These are phyloP conservation scores for Lycocerus yunnanus DNA, from an alignment of 2,888 invertebrate species.

Conservation along the genomic window DNA sequence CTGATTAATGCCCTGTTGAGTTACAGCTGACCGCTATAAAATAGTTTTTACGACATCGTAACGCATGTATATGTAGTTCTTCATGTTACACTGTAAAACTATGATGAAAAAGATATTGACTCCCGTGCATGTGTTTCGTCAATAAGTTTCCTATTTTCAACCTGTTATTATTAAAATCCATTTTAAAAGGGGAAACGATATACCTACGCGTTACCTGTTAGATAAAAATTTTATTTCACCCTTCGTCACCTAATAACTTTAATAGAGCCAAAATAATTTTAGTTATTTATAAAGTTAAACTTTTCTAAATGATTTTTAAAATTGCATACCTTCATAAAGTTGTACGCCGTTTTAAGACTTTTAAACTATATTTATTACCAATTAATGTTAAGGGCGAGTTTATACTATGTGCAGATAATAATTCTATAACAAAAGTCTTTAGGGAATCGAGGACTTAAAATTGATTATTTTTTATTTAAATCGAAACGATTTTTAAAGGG, in stretches of 20 bases:
- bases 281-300: background rate
- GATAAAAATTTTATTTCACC: background rate
- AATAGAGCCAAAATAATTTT: background rate
- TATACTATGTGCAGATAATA: background rate
- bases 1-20: slow-evolving; percentile 51
- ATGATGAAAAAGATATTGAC: slow-evolving; percentile 19
- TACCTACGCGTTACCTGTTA: background rate
- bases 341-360: background rate
- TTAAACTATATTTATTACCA: background rate
- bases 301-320: background rate
- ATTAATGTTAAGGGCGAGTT: background rate
- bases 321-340: background rate
- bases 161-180: background rate
- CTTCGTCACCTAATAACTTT: background rate
- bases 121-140: slow-evolving; percentile 6
- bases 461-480: background rate
- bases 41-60: slow-evolving; percentile 47
- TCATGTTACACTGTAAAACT: slow-evolving; percentile 19
- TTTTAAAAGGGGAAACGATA: background rate
- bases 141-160: slow-evolving; percentile 12
- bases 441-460: background rate
- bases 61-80: slow-evolving; percentile 44
- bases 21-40: slow-evolving; percentile 51
- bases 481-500: background rate
- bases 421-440: background rate